These are phyloP conservation scores for Eidolon dupreanum DNA, from an alignment of 2,797 vertebrate genomes.

Conservation along the genomic window DNA sequence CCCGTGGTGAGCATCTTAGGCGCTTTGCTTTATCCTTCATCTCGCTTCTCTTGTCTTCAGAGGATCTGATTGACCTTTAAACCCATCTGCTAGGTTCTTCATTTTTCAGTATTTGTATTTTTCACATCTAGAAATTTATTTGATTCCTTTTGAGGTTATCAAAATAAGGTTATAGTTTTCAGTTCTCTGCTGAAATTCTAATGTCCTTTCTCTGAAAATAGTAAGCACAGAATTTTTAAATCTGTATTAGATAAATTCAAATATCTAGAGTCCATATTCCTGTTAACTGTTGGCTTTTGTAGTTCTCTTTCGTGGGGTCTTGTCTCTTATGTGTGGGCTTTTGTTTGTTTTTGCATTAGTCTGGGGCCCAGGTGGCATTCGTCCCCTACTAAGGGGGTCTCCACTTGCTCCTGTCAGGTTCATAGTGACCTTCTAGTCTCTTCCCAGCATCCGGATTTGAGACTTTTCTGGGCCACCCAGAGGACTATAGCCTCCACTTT, in stretches of 20 bases:
- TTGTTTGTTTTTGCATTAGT: neutral
- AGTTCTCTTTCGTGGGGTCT: neutral
- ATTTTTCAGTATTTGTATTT: neutral
- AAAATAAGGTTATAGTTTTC: neutral
- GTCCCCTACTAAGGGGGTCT: neutral
- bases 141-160: neutral
- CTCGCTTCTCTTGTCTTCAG: neutral
- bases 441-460: neutral
- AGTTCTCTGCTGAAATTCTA: neutral
- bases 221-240: neutral
- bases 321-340: neutral
- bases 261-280: neutral
- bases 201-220: constrained; percentile 16
- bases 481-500: neutral
- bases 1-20: neutral
- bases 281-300: neutral
- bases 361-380: neutral
- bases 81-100: neutral
- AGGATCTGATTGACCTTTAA: neutral
- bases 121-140: neutral
- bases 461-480: neutral
- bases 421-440: neutral
- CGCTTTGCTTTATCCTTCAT: neutral
- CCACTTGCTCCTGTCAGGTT: neutral
- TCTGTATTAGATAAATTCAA: neutral